A percentile compares a stretch with the other conserved stretches of the same genome.
Conservation (phyloP, 35 echinoderm and acorn worm genomes). For the Acanthaster planci region DNA sequence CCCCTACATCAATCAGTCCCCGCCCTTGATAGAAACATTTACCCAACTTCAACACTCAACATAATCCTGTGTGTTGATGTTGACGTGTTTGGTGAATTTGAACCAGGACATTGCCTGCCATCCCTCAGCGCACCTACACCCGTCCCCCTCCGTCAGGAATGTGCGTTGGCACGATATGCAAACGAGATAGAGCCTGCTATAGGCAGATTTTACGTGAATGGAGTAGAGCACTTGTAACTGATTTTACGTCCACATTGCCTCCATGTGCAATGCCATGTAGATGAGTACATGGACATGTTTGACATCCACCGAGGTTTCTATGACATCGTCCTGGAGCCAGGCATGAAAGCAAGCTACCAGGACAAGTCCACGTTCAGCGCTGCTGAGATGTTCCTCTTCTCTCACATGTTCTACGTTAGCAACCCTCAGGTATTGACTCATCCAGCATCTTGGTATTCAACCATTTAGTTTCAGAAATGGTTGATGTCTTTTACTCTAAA, state of each 20-base stretch:
- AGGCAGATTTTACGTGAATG: background rate
- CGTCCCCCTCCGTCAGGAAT: too few relatives aligned
- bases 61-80: too few relatives aligned
- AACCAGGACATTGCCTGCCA: too few relatives aligned
- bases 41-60: too few relatives aligned
- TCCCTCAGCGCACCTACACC: too few relatives aligned
- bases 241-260: background rate
- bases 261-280: background rate
- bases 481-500: too few relatives aligned
- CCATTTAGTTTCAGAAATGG: too few relatives aligned
- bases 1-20: background rate
- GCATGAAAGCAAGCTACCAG: constrained; percentile 48
- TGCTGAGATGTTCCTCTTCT: constrained; percentile 68
- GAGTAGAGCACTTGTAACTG: background rate
- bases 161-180: too few relatives aligned
- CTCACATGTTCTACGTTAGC: constrained; percentile 74
- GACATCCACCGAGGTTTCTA: constrained; percentile 42
- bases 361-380: constrained; percentile 62
- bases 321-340: constrained; percentile 63
- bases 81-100: too few relatives aligned
- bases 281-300: constrained; percentile 40
- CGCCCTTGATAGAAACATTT: background rate
- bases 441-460: too few relatives aligned
- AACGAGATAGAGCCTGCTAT: background rate
- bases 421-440: constrained; percentile 49